Evolutionary conservation across 2,797 vertebrate genomes (phyloP).

Genomic region (Hypotaenidia philippensis): DNA sequence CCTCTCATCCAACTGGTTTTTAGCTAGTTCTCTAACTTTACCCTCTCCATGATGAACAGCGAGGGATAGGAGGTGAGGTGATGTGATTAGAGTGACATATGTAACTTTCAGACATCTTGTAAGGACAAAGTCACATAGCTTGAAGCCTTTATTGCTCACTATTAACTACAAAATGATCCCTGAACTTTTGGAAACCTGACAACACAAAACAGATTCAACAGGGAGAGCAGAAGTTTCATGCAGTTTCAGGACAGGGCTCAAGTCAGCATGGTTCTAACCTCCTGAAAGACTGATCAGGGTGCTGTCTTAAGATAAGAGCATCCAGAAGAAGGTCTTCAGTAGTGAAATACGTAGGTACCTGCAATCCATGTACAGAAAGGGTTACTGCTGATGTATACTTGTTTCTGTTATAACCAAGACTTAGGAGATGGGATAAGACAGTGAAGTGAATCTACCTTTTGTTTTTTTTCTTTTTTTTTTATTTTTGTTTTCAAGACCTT

Average conservation of each 20-base stretch:
- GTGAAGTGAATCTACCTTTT: too few species aligned
- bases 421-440: background rate
- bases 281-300: background rate
- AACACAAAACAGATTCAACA: background rate
- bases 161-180: background rate
- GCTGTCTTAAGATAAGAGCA: background rate
- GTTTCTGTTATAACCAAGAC: background rate
- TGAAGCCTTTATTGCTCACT: background rate
- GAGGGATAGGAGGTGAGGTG: accelerated
- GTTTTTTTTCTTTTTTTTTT: too few species aligned
- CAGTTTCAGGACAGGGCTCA: background rate
- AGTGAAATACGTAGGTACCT: background rate
- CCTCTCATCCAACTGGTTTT: background rate
- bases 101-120: background rate
- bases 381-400: background rate
- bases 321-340: background rate
- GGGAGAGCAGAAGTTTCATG: background rate
- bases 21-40: background rate
- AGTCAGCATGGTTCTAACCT: background rate
- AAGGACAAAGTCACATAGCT: background rate
- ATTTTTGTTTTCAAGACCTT: background rate
- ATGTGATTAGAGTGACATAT: background rate
- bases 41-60: background rate
- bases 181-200: background rate
- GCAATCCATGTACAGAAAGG: background rate